Evolutionary conservation across 1,140 invertebrate genomes (phyloP), one percentile per base, ranked within the genome.

Genomic region (Scaptomyza graminum): DNA sequence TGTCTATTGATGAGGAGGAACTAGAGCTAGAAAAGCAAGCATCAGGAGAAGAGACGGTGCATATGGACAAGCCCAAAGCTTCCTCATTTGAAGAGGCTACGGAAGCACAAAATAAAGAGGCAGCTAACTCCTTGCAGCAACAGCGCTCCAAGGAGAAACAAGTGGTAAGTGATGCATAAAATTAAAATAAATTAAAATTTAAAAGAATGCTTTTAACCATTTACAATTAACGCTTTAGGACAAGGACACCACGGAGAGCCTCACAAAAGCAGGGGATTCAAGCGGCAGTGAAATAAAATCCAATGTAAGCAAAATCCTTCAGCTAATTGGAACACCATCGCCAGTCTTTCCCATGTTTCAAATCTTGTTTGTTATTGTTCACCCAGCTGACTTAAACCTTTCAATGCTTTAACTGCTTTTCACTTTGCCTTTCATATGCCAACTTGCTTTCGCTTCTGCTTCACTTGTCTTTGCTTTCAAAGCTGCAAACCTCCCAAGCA

Each of bases 1-100:
- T 88, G 1, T 92, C 91, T 34, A 92, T 92, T 22, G 84, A 90
- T 22, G 91, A 92, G 50, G 90, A 92, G 66, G 80, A 87, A 2
- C 7, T 83, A 7, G 87, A 89, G 2, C 16, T 77, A 28, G 83
- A 88, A 15, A 63, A 65, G 11, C 59, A 64, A 1, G 72, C 70
- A 15, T 70, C 59, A 0, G 82, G 83, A 0, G 69, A 77, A 15
- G 67, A 79, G 28, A 70, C 78, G 7, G 25, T 54, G 1, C 41
- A 61, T 25, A 68, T 72, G 46, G 59, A 78, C 25, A 54, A 79
- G 22, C 81, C 85, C 2, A 84, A 84, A 0, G 56, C 77, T 6
- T 88, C 78, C 1, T 85, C 85, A 0, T 91, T 91, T 11, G 90
- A 91, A 54, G 89, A 91, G 49, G 90, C 90, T 1, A 90, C 77